A percentile compares a stretch with the other conserved stretches of the same genome.
Evolutionary conservation across 1,140 invertebrate species (phyloP).

Genomic region (Aricia agestis): DNA sequence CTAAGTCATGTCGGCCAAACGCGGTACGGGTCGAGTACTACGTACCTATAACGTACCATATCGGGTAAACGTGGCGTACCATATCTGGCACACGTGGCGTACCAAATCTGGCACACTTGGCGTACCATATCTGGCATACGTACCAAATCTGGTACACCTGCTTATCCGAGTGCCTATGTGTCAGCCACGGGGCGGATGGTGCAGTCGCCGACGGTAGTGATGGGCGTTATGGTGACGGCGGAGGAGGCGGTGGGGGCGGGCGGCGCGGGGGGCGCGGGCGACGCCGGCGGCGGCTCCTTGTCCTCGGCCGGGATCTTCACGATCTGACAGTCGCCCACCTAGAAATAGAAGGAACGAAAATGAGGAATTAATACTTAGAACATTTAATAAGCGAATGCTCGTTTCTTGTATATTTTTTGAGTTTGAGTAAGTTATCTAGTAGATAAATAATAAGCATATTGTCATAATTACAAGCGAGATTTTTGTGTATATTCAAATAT

Average conservation of each 20-base stretch:
- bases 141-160: slow-evolving; percentile 33
- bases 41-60: too few relatives aligned
- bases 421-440: too few relatives aligned
- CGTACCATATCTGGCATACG: not conserved
- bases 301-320: slow-evolving; percentile 61
- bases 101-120: too few relatives aligned
- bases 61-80: too few relatives aligned
- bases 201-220: slow-evolving; percentile 68
- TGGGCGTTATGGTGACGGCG: slow-evolving; percentile 63
- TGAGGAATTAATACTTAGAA: too few relatives aligned
- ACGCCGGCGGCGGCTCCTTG: slow-evolving; percentile 30
- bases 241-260: slow-evolving; percentile 48
- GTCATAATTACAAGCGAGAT: too few relatives aligned
- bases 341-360: not conserved
- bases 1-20: not conserved
- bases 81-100: too few relatives aligned
- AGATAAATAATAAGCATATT: too few relatives aligned
- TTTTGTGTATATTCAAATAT: too few relatives aligned
- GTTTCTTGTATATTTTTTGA: too few relatives aligned
- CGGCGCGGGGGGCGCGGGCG: slow-evolving; percentile 20
- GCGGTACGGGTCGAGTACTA: too few relatives aligned
- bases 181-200: slow-evolving; percentile 67
- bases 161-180: slow-evolving; percentile 47
- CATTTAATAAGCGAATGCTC: too few relatives aligned
- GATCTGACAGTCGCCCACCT: slow-evolving; percentile 66